These are phyloP conservation scores for Lasioglossum villosulum DNA, from an alignment of 2,888 invertebrate genomes.

Conservation along the genomic window DNA sequence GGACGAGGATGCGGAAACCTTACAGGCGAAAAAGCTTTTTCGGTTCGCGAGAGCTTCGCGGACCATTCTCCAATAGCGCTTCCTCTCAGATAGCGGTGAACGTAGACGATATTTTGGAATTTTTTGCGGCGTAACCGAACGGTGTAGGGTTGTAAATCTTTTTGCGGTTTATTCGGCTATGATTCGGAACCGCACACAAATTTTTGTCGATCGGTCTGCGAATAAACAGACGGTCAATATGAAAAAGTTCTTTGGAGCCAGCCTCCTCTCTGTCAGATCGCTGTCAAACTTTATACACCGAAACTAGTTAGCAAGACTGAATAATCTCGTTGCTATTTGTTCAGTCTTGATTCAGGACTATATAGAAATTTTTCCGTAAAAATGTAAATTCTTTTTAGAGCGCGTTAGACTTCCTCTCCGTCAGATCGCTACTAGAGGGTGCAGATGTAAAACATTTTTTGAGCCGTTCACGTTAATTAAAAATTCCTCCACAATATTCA, in stretches of 20 bases:
- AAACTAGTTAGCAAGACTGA: background rate
- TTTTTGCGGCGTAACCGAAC: background rate
- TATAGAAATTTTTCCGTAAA: background rate
- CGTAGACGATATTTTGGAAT: background rate
- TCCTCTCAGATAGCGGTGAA: background rate
- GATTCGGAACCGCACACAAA: background rate
- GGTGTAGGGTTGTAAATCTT: background rate
- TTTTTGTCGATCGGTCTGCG: no score
- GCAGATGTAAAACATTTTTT: background rate
- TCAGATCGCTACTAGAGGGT: no score
- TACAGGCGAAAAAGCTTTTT: background rate
- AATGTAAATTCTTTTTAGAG: no score
- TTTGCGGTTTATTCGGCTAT: background rate
- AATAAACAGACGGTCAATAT: no score
- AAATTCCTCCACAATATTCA: background rate
- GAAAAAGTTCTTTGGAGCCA: background rate
- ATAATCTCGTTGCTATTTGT: no score
- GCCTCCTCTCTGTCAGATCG: background rate
- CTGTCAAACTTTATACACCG: background rate
- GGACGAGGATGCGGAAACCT: conserved; percentile 1
- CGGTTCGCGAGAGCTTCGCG: background rate
- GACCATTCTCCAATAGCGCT: background rate
- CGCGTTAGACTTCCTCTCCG: no score
- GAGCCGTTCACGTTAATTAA: background rate
- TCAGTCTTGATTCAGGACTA: background rate